Conservation (phyloP, 1,140 invertebrate species). For the Camponotus pennsylvanicus region DNA sequence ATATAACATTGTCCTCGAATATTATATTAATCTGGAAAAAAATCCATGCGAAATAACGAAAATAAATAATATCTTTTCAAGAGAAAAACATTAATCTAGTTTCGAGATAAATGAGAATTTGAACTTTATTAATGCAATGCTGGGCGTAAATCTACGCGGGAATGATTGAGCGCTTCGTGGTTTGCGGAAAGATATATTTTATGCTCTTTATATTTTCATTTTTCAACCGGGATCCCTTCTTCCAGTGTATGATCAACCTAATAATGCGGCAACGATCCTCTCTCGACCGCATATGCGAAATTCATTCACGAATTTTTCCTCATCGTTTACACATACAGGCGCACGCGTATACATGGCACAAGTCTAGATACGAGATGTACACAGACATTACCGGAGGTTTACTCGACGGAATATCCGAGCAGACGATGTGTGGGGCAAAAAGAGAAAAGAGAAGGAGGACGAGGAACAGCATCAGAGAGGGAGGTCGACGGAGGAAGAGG, state of each 20-base stretch:
- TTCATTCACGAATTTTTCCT: conserved; percentile 50
- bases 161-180: background rate
- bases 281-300: background rate
- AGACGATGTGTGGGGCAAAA: conserved; percentile 20
- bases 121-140: background rate
- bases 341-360: background rate
- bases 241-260: conserved; percentile 4
- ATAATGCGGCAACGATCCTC: conserved; percentile 11
- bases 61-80: background rate
- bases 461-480: conserved; percentile 45
- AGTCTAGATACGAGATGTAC: conserved; percentile 2
- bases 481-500: conserved; percentile 54
- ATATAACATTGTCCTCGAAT: background rate
- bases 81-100: background rate
- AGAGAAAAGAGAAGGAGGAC: background rate
- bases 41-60: background rate
- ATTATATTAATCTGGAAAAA: background rate
- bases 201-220: conserved; percentile 16
- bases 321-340: background rate
- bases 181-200: conserved; percentile 14
- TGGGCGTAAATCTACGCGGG: background rate
- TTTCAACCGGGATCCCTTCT: conserved; percentile 5
- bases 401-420: conserved; percentile 39
- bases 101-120: background rate
- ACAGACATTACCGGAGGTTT: conserved; percentile 37